phyloP scores from a whole-genome alignment of 2,797 vertebrate genomes.

The Crenuchus spilurus region DNA sequence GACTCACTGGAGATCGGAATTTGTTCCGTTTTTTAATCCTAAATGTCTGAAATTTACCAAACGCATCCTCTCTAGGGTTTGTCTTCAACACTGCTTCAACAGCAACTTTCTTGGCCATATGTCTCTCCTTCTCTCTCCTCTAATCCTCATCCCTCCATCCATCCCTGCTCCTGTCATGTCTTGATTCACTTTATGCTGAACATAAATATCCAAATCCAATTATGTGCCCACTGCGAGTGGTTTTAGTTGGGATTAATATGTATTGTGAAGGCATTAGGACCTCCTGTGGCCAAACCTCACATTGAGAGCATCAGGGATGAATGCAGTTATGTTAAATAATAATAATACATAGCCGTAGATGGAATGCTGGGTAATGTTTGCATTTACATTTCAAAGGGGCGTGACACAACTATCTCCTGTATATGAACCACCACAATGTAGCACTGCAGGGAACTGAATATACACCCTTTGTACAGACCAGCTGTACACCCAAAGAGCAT shows the following conservation, averaged over 20 bases:
- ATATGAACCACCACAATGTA: not conserved
- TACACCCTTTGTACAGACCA: too few relatives aligned
- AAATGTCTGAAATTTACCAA: too few relatives aligned
- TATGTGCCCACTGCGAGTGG: conserved; percentile 24
- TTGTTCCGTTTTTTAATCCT: too few relatives aligned
- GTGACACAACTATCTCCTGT: not conserved
- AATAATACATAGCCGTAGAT: conserved; percentile 17
- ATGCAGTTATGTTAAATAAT: conserved; percentile 28
- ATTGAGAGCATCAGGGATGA: conserved; percentile 2
- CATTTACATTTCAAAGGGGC: not conserved
- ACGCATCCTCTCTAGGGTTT: not conserved
- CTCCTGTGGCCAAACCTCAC: conserved; percentile 20
- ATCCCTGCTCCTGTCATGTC: conserved; percentile 20
- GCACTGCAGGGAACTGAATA: not conserved
- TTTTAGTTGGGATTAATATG: conserved; percentile 14
- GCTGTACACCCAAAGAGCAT: too few relatives aligned
- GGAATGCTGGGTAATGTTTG: not conserved
- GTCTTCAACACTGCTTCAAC: not conserved
- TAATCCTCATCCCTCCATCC: conserved; percentile 26
- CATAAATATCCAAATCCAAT: conserved; percentile 43
- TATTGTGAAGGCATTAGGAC: conserved; percentile 35
- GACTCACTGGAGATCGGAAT: too few relatives aligned
- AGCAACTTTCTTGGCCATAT: not conserved
- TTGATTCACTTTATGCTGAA: conserved; percentile 15
- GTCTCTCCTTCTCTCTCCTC: not conserved